Base-by-base conservation (phyloP, 2,888 invertebrate genomes). In the Tipula vernalis region DNA sequence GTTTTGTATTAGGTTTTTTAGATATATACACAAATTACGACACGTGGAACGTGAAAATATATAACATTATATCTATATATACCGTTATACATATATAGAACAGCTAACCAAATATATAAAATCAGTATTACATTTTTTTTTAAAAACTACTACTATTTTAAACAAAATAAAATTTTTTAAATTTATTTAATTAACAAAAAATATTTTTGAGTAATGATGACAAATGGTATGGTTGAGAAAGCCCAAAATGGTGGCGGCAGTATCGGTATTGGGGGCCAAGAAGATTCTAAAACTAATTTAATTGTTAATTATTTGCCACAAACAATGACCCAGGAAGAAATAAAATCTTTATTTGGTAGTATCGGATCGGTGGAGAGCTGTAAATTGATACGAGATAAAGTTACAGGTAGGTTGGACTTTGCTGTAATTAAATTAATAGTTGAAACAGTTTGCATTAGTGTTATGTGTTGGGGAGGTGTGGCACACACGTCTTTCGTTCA, bases 311-410 rank as follows among this genome's bases (percentile, higher is more conserved):
- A 98, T 91, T 94, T 98, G 89, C 98, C 98, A 36, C 98, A 98
- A 92, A 96, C 95, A 88, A 96, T 98, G 93, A 96, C 97, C 88
- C 98, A 98, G 92, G 98, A 98, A 91, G 98, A 98, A 92, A 98
- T 99, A 89, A 94, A 98, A 89, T 97, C 97, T 87, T 93, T 99
- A 88, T 98, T 99, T 92, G 96, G 97, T 87, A 97, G 97, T 91
- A 97, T 98, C 91, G 98, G 98, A 89, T 98, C 98, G 92, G 97
- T 99, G 89, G 98, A 98, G 92, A 97, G 97, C 92, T 98, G 98
- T 94, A 99, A 99, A 93, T 94, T 99, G 90, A 98, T 99, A 90
- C 94, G 98, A 90, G 98, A 98, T 93, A 98, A 98, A 94, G 96
- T 97, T 90, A 98, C 98, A 92, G 97, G 96, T 96, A 91, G 91